A percentile compares a stretch with the other conserved stretches of the same genome.
These are phyloP conservation scores for Portunus trituberculatus DNA, from an alignment of 1,140 invertebrate species.

Conservation along the genomic window DNA sequence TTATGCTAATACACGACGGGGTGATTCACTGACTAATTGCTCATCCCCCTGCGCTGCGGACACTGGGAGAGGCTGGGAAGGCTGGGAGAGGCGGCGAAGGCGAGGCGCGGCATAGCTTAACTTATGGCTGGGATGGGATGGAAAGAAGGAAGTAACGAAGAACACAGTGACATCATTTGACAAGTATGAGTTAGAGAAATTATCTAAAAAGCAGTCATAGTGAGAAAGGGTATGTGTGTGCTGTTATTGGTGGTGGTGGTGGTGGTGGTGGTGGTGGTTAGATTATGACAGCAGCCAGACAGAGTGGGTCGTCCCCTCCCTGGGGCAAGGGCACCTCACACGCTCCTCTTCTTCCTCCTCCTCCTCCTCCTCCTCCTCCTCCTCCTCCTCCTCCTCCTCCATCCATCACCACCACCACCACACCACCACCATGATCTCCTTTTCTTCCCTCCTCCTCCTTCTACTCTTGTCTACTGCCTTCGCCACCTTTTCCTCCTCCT, in stretches of 20 bases:
- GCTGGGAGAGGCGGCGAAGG: neutral
- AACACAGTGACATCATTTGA: neutral
- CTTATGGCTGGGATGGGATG: neutral
- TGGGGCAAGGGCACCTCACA: neutral
- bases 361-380: neutral
- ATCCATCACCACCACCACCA: neutral
- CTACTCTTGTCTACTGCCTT: too few species aligned
- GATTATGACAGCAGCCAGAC: neutral
- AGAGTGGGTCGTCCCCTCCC: slow-evolving; percentile 7
- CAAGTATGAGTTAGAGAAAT: too few species aligned
- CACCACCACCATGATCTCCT: neutral
- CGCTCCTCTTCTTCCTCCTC: neutral
- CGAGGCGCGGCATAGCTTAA: neutral
- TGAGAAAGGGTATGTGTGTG: neutral
- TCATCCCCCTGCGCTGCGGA: neutral
- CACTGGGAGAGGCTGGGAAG: neutral
- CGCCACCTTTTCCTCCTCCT: neutral
- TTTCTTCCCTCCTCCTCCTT: neutral
- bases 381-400: neutral
- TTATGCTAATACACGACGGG: neutral
- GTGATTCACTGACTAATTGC: neutral
- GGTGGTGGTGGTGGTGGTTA: neutral
- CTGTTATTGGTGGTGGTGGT: neutral
- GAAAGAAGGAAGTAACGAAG: neutral
- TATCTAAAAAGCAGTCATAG: neutral